Evolutionary conservation across 2,797 vertebrate genomes (phyloP).

Genomic region (Heterohyrax brucei): DNA sequence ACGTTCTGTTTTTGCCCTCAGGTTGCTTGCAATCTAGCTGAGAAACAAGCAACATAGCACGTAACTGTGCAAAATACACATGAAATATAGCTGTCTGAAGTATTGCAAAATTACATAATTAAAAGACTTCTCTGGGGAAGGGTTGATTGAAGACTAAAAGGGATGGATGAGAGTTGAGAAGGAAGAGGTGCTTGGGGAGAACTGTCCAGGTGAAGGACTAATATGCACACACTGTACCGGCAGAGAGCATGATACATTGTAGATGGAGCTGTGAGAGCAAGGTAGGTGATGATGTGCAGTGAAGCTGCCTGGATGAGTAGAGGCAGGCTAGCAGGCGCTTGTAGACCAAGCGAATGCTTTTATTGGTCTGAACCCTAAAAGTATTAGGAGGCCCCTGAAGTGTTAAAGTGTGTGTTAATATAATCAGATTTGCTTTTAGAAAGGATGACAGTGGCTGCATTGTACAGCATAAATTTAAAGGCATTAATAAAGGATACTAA

Average conservation of each 20-base stretch:
- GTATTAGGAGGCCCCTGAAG: not conserved
- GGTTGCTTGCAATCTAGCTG: not conserved
- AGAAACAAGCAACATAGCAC: not conserved
- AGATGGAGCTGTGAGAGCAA: not conserved
- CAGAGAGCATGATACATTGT: not conserved
- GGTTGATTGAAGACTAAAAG: not conserved
- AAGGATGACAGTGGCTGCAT: not conserved
- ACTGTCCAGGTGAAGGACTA: not conserved
- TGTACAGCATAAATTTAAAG: not conserved
- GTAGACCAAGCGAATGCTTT: not conserved
- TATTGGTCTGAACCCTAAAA: not conserved
- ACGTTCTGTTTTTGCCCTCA: not conserved
- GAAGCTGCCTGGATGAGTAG: not conserved
- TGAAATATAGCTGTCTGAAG: not conserved
- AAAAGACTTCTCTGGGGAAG: slow-evolving; percentile 3
- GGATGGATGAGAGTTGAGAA: not conserved
- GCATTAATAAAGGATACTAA: not conserved
- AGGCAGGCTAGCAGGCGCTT: not conserved
- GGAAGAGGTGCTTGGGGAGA: not conserved
- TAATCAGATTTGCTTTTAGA: not conserved
- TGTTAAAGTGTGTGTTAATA: not conserved
- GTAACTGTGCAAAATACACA: not conserved
- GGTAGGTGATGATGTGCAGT: not conserved
- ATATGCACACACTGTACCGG: fast-evolving
- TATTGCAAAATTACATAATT: not conserved